Percentiles rank a stretch among this genome's conserved stretches.
Conservation (phyloP, 2,888 invertebrate genomes). For the Myopa tessellatipennis region DNA sequence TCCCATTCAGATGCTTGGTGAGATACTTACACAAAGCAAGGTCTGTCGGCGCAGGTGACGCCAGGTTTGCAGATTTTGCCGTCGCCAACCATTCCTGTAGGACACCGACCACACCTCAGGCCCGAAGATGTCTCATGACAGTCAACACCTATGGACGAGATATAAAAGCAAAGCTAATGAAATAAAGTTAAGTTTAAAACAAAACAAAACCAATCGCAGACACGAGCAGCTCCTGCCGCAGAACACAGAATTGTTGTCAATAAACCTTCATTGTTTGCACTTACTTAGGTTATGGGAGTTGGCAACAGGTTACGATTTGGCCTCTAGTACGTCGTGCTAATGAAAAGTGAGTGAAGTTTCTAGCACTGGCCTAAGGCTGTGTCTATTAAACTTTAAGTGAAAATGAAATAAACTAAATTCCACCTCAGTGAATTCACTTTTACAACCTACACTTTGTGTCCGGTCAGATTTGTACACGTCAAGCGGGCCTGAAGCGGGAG, state of each 20-base stretch:
- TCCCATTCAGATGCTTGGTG: not conserved
- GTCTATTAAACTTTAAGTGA: not conserved
- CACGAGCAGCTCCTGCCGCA: constrained; percentile 1
- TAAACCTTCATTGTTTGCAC: constrained; percentile 10
- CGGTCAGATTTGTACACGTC: not conserved
- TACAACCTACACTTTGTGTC: not conserved
- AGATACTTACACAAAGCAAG: constrained; percentile 73
- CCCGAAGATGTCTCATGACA: constrained; percentile 77
- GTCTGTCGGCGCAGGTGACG: constrained; percentile 75
- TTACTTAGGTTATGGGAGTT: not conserved
- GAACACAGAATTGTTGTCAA: not conserved
- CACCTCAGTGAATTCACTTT: not conserved
- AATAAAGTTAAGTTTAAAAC: constrained; percentile 38
- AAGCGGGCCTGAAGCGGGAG: too few species aligned
- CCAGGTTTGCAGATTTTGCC: constrained; percentile 78
- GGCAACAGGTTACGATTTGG: too few species aligned
- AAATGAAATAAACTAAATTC: not conserved
- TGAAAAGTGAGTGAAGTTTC: not conserved
- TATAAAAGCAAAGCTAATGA: constrained; percentile 38
- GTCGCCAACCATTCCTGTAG: constrained; percentile 79
- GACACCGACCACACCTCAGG: constrained; percentile 82
- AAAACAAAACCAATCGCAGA: constrained; percentile 26
- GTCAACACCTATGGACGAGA: constrained; percentile 71
- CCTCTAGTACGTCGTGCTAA: not conserved
- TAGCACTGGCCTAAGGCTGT: not conserved